Conservation (phyloP, 2,113 vertebrate genomes). For the Proteles cristata region DNA sequence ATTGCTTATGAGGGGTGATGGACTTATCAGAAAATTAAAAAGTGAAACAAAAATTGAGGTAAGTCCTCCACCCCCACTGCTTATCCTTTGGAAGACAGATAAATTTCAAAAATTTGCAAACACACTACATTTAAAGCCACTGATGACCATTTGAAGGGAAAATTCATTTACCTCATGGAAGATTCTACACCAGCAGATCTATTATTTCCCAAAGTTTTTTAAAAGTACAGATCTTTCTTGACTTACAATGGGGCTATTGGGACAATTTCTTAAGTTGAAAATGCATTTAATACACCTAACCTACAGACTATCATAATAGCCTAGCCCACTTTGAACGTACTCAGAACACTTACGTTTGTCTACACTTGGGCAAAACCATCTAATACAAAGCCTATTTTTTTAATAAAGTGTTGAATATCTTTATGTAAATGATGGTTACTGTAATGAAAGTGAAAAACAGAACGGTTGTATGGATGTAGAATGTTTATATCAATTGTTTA, state of each 20-base stretch:
- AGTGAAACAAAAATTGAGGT: conserved; percentile 15
- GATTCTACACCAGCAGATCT: conserved; percentile 40
- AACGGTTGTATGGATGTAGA: neutral
- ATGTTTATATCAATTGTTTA: neutral
- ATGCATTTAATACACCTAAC: neutral
- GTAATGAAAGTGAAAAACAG: neutral
- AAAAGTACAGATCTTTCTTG: conserved; percentile 38
- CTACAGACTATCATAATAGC: neutral
- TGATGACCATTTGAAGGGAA: conserved; percentile 22
- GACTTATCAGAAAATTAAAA: neutral
- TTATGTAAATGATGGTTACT: neutral
- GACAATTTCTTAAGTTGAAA: neutral
- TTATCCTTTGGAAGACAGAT: conserved; percentile 11
- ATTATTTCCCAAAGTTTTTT: conserved; percentile 11
- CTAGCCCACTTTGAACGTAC: neutral
- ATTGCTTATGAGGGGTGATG: neutral
- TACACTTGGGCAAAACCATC: neutral
- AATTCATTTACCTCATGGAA: conserved; percentile 52
- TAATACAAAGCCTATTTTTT: neutral
- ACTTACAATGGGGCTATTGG: neutral
- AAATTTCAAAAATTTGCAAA: conserved; percentile 48
- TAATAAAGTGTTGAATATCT: neutral
- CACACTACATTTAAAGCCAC: conserved; percentile 31
- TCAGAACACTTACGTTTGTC: neutral
- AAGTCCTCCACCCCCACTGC: neutral